These are phyloP conservation scores for Xestia xanthographa DNA, from an alignment of 2,888 invertebrate species.

Conservation along the genomic window DNA sequence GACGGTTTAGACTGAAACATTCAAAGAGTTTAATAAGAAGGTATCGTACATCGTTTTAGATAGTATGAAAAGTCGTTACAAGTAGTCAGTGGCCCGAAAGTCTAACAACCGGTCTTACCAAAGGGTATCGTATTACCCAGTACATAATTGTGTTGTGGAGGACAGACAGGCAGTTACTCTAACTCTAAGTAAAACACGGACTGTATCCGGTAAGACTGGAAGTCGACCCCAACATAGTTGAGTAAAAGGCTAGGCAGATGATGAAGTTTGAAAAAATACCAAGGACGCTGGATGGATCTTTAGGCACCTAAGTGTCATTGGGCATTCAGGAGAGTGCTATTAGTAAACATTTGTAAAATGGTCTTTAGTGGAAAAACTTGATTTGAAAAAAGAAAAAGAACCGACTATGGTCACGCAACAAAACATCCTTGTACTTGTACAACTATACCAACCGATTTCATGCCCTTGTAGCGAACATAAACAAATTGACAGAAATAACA, in stretches of 20 bases:
- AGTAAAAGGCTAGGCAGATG: not conserved
- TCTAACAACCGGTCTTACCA: not conserved
- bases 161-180: not conserved
- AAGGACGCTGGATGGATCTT: not conserved
- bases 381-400: not conserved
- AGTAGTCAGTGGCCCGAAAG: not conserved
- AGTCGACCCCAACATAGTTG: not conserved
- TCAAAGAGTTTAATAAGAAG: not conserved
- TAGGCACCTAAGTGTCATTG: not conserved
- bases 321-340: not conserved
- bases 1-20: constrained; percentile 5
- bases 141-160: not conserved
- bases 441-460: not conserved
- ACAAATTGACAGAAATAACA: not conserved
- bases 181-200: not conserved
- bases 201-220: not conserved
- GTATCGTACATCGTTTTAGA: not conserved
- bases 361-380: not conserved
- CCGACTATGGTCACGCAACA: not conserved
- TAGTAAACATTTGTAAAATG: not conserved
- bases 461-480: too few relatives aligned
- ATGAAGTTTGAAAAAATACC: not conserved
- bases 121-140: not conserved
- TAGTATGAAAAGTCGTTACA: not conserved
- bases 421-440: not conserved